A percentile compares a stretch with the other conserved stretches of the same genome.
These are phyloP conservation scores for Brachyhypopomus occidentalis DNA, from an alignment of 2,113 vertebrate genomes.

Conservation along the genomic window DNA sequence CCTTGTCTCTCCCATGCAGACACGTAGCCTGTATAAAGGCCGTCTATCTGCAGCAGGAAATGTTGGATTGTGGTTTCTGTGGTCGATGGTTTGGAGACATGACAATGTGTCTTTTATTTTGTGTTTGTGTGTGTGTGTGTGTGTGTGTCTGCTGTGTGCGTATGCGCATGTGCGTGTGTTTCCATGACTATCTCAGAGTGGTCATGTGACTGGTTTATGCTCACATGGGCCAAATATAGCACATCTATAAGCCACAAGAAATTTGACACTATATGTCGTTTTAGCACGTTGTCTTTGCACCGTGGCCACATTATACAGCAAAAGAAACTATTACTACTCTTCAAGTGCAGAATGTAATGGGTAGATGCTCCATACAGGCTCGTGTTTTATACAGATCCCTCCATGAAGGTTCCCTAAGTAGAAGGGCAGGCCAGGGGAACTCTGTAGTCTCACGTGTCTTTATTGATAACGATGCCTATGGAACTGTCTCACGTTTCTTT, in stretches of 20 bases:
- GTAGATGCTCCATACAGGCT: not conserved
- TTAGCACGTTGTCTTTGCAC: not conserved
- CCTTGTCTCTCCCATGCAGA: conserved; percentile 15
- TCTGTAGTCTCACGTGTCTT: not conserved
- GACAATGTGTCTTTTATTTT: not conserved
- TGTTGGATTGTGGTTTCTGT: conserved; percentile 58
- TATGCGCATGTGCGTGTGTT: not conserved
- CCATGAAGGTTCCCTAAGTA: not conserved
- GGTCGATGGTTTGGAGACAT: conserved; percentile 3
- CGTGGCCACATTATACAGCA: too few species aligned
- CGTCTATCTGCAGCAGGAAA: conserved; percentile 27
- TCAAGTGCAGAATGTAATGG: not conserved
- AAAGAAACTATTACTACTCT: too few species aligned
- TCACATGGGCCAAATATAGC: not conserved
- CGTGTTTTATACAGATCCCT: not conserved
- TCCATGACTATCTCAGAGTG: not conserved
- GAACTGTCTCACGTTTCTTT: too few species aligned
- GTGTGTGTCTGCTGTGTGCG: not conserved
- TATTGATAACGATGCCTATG: not conserved
- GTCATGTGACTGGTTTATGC: not conserved
- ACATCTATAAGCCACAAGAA: not conserved
- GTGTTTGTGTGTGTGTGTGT: conserved; percentile 10
- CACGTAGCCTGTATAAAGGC: not conserved
- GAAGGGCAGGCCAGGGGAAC: not conserved
- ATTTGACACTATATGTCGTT: not conserved